Percentiles rank a stretch among this genome's conserved stretches.
Conservation (phyloP, 2,113 vertebrate species). For the Callipepla californica region DNA sequence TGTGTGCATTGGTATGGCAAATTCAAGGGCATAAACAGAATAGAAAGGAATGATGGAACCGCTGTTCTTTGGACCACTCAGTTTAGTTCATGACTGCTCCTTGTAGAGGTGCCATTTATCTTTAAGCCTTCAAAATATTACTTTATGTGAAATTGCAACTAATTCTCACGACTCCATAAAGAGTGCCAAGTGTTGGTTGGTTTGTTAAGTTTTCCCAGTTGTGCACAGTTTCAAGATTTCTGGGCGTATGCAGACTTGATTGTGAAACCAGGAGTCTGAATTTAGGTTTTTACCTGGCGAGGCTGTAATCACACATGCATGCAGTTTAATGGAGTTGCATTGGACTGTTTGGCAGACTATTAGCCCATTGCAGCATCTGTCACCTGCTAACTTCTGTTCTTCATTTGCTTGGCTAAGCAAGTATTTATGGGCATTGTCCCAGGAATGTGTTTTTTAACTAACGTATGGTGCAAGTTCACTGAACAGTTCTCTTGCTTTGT, state of each 20-base stretch:
- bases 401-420: constrained; percentile 25
- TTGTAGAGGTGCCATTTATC: neutral
- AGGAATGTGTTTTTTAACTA: neutral
- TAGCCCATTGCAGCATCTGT: neutral
- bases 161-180: neutral
- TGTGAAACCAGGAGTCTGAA: neutral
- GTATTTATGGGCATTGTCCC: neutral
- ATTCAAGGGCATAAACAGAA: neutral
- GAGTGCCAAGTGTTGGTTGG: neutral
- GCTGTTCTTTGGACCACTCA: neutral
- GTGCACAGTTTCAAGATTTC: neutral
- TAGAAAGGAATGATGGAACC: neutral
- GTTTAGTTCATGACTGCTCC: neutral
- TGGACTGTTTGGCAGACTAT: neutral
- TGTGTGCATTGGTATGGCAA: accelerated
- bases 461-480: neutral
- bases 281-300: neutral
- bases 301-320: neutral
- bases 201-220: neutral
- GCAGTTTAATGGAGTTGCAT: neutral
- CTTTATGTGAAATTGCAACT: neutral
- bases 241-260: neutral
- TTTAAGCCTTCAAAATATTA: neutral
- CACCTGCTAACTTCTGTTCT: constrained; percentile 13
- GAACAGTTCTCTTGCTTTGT: neutral